Evolutionary conservation across 2,888 invertebrate genomes (phyloP), one percentile per base, ranked within the genome.

Genomic region (Lasioglossum oenotherae): DNA sequence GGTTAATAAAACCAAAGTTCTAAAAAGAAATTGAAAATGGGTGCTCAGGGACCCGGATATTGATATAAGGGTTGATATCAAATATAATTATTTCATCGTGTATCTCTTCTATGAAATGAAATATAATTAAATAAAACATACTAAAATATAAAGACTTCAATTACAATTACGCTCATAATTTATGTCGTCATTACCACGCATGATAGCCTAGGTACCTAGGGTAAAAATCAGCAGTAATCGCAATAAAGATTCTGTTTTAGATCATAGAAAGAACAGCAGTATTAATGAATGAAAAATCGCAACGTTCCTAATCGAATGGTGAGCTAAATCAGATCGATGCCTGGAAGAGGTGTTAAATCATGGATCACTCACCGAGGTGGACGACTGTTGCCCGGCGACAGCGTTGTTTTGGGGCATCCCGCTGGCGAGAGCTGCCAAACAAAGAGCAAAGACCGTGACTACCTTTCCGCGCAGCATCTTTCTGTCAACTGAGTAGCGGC

Each of bases 401-500:
- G 5, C 12, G 6, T 14, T 78, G 53, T 16, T 81, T 69, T 75
- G 84, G 6, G 84, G 89, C 89, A 85, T 88, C 10, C 90, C 90
- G 19, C 67, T 75, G 14, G 86, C 90, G 35, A 87, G 46, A 74
- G 80, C 84, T 77, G 90, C 19, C 27, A 85, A 85, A 83, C 89
- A 80, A 57, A 90, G 78, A 73, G 88, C 77, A 74, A 91, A 64
- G 64, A 88, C 88, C 67, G 88, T 86, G 79, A 88, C 87, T 76
- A 89, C 90, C 80, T 88, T 82, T 84, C 85, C 46, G 81, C 77
- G 35, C 91, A 91, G 88, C 93, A 93, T 93, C 93, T 91, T 92
- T 85, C 77, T 71, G 74, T 85, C 88, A 81, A 93, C 93, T 93
- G 91, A 81, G 81, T 76, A 77, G 79, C 80, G 76, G 71, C 76